Conservation (phyloP, 1,140 invertebrate species). For the Bombus difficillimus region DNA sequence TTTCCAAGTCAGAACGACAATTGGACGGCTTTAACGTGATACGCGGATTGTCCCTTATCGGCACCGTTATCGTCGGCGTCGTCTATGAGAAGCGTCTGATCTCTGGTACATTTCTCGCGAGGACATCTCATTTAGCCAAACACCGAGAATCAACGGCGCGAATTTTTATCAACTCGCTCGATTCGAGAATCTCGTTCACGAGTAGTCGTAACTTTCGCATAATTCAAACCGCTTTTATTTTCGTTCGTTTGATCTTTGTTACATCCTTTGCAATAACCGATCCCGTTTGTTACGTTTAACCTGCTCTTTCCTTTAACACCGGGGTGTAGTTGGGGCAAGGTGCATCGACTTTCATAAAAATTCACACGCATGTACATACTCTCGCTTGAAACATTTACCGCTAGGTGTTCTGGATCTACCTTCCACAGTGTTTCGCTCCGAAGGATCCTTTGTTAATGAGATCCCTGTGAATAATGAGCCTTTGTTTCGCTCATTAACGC, state of each 20-base stretch:
- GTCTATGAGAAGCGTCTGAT: neutral
- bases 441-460: slow-evolving; percentile 29
- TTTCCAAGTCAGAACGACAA: neutral
- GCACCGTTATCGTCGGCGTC: neutral
- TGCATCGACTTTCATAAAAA: slow-evolving; percentile 22
- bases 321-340: neutral
- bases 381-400: slow-evolving; percentile 30
- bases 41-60: neutral
- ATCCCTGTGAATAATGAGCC: slow-evolving; percentile 5
- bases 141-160: slow-evolving; percentile 38
- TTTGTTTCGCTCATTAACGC: slow-evolving; percentile 9
- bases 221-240: slow-evolving; percentile 2
- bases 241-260: neutral
- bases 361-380: slow-evolving; percentile 44
- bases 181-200: neutral
- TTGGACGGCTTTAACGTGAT: neutral
- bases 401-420: slow-evolving; percentile 11
- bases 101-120: slow-evolving; percentile 16
- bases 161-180: neutral
- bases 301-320: slow-evolving; percentile 10
- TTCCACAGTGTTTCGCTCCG: neutral
- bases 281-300: slow-evolving; percentile 28
- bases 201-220: slow-evolving; percentile 1
- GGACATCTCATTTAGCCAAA: neutral
- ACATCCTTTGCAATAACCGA: neutral